Evolutionary conservation across 2,113 vertebrate species (phyloP).

Genomic region (Xiphophorus hellerii): DNA sequence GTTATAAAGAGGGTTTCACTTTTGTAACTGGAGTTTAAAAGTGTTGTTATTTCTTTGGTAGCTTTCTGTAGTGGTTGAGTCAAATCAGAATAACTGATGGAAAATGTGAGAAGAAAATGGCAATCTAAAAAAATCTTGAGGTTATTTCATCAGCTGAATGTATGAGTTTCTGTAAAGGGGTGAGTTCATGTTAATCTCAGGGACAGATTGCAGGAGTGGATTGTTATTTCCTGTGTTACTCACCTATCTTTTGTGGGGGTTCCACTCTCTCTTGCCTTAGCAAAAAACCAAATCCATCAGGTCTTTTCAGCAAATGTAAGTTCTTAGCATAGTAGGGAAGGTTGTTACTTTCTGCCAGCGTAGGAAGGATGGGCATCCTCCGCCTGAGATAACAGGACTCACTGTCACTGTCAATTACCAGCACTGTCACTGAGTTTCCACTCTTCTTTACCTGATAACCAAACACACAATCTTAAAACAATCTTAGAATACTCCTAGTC

Average conservation of each 20-base stretch:
- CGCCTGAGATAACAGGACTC: constrained; percentile 80
- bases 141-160: no score
- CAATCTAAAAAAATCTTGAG: no score
- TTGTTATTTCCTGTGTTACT: constrained; percentile 23
- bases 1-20: no score
- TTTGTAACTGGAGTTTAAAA: no score
- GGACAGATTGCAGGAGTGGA: not conserved
- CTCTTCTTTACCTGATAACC: constrained; percentile 83
- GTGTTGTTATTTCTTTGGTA: no score
- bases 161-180: not conserved
- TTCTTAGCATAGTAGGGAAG: constrained; percentile 84
- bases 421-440: constrained; percentile 80
- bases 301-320: constrained; percentile 83
- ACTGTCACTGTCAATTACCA: constrained; percentile 85
- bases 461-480: constrained; percentile 8
- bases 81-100: no score
- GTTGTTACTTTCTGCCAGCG: constrained; percentile 80
- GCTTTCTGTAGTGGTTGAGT: no score
- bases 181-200: no score
- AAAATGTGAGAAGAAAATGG: no score
- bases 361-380: constrained; percentile 81
- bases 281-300: constrained; percentile 89
- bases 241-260: constrained; percentile 71
- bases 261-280: constrained; percentile 85
- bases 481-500: not conserved